phyloP scores from a whole-genome alignment of 2,113 vertebrate genomes.

The Salvator merianae region DNA sequence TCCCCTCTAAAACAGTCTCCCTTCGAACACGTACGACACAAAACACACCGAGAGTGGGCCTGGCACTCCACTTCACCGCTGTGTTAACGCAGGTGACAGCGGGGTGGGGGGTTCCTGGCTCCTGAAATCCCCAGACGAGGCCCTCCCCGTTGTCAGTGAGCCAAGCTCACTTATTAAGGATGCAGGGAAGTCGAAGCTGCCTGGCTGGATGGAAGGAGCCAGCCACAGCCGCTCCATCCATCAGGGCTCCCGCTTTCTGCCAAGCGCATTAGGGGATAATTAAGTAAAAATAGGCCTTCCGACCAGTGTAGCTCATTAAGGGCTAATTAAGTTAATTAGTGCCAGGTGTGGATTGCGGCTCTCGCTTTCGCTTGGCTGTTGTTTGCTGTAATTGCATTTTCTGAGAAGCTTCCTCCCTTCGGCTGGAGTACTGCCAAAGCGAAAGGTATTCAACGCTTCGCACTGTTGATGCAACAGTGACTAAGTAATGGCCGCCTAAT shows the following conservation, averaged over 20 bases:
- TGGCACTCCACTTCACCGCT: neutral
- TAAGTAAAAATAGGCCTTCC: slow-evolving; percentile 84
- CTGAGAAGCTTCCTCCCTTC: slow-evolving; percentile 60
- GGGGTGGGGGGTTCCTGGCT: slow-evolving; percentile 10
- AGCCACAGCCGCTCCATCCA: slow-evolving; percentile 63
- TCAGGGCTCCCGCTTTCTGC: slow-evolving; percentile 65
- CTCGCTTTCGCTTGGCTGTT: slow-evolving; percentile 70
- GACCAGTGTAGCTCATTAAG: slow-evolving; percentile 81
- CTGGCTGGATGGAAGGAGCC: slow-evolving; percentile 50
- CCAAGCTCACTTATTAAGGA: slow-evolving; percentile 32
- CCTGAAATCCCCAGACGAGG: neutral
- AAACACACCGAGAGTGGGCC: neutral
- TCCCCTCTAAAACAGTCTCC: neutral
- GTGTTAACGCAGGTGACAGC: neutral
- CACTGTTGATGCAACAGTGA: slow-evolving; percentile 54
- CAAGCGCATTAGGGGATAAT: slow-evolving; percentile 79
- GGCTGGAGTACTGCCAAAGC: slow-evolving; percentile 65
- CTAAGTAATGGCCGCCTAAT: slow-evolving; percentile 30
- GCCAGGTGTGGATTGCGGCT: slow-evolving; percentile 79
- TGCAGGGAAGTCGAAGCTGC: slow-evolving; percentile 47
- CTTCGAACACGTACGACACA: neutral
- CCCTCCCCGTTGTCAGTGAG: neutral
- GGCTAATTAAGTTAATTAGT: slow-evolving; percentile 83
- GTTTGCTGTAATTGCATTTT: slow-evolving; percentile 80
- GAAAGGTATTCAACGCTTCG: slow-evolving; percentile 55